phyloP scores from a whole-genome alignment of 2,888 invertebrate species.

The Macrophya alboannulata region DNA sequence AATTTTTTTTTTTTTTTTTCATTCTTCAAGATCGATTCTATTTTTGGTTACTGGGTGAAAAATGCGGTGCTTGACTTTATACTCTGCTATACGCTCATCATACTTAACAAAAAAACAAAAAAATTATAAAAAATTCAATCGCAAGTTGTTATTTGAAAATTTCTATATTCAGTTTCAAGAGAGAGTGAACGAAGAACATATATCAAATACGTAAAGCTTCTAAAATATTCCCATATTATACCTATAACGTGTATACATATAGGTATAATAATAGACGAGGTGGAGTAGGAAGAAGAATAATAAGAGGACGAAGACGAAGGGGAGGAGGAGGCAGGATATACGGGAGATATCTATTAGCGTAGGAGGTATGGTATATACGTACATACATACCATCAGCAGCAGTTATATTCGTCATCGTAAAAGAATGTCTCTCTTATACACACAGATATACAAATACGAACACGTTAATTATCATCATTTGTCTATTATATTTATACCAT shows the following conservation, averaged over 20 bases:
- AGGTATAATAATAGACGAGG: too few relatives aligned
- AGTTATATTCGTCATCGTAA: conserved; percentile 20
- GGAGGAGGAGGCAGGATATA: conserved; percentile 3
- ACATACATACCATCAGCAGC: neutral
- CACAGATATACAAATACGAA: neutral
- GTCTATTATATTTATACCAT: neutral
- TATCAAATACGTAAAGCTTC: too few relatives aligned
- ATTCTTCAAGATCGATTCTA: neutral
- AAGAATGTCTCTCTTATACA: conserved; percentile 30
- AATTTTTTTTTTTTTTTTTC: neutral
- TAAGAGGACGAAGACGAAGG: neutral
- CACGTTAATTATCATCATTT: neutral
- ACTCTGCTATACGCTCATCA: too few relatives aligned
- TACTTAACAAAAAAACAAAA: too few relatives aligned
- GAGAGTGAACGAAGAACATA: too few relatives aligned
- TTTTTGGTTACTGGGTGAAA: neutral
- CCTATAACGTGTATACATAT: too few relatives aligned
- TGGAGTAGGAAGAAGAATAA: neutral
- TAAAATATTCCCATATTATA: too few relatives aligned
- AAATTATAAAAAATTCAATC: too few relatives aligned
- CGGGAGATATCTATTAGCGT: conserved; percentile 4
- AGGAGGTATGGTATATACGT: neutral
- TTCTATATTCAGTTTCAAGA: too few relatives aligned
- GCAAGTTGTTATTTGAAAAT: too few relatives aligned
- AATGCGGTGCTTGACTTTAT: neutral